A percentile compares a stretch with the other conserved stretches of the same genome.
These are phyloP conservation scores for Drosophila atripex DNA, from an alignment of 2,888 invertebrate species.

Conservation along the genomic window DNA sequence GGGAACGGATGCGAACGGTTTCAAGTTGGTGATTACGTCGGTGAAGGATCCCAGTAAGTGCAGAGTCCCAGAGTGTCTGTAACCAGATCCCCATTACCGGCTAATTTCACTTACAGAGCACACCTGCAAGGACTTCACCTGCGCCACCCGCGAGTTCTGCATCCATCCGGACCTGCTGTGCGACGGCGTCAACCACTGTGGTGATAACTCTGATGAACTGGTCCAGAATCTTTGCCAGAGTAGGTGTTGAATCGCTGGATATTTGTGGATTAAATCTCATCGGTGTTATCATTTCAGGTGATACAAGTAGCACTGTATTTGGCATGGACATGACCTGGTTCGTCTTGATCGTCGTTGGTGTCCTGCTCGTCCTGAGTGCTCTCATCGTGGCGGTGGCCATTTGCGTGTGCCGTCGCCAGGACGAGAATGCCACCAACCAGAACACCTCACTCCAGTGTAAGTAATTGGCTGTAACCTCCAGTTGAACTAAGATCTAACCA, in stretches of 20 bases:
- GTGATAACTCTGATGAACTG: constrained; percentile 96
- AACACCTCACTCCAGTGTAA: constrained; percentile 84
- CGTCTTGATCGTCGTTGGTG: constrained; percentile 89
- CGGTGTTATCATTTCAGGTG: constrained; percentile 83
- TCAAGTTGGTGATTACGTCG: constrained; percentile 96
- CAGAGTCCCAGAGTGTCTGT: not conserved
- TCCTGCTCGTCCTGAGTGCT: constrained; percentile 88
- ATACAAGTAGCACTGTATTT: constrained; percentile 87
- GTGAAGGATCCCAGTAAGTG: constrained; percentile 97
- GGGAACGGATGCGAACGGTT: constrained; percentile 96
- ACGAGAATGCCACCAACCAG: constrained; percentile 81
- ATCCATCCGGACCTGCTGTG: constrained; percentile 95
- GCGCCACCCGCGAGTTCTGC: constrained; percentile 94
- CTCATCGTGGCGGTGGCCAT: constrained; percentile 89
- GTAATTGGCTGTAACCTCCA: constrained; percentile 24
- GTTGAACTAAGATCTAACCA: not conserved
- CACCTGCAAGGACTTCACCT: constrained; percentile 94
- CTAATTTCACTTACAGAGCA: constrained; percentile 86
- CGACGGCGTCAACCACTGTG: constrained; percentile 97
- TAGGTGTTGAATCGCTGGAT: constrained; percentile 84
- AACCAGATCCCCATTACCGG: not conserved
- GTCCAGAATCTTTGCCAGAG: constrained; percentile 93
- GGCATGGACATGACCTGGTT: constrained; percentile 92
- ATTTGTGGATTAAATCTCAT: not conserved
- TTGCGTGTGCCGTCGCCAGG: constrained; percentile 89